Base-by-base conservation (phyloP, 1,140 invertebrate genomes). In the Sycophila sp. region DNA sequence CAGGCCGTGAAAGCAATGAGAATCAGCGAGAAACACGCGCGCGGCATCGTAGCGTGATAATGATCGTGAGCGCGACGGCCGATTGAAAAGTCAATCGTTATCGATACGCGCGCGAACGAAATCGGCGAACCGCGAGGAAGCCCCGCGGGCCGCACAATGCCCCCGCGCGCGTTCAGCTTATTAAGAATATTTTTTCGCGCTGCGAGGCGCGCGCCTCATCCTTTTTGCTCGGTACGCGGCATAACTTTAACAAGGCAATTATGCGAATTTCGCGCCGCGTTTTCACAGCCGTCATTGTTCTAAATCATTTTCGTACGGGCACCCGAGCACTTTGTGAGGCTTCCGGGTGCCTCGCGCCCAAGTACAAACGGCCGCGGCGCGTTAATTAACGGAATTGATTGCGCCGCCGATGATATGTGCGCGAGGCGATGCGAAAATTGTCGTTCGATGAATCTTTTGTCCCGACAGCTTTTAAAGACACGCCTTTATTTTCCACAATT, bases 321-420 rank as follows among this genome's bases (percentile, higher is more conserved):
- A 22, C 17, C 5, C 19, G 7, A 22, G 49, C 26, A 7, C n/a
- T n/a, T n/a, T n/a, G n/a, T n/a, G n/a, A n/a, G 40, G 42, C 2
- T 4, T 10, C 45, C 5, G 32, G 19, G 10, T 11, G 36, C 38
- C 11, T n/a, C 62, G 47, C 13, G 22, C 6, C 15, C 17, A 32
- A 34, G 30, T n/a, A 67, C 40, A 47, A 42, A 45, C n/a, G 28
- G 40, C 6, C 36, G 17, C 17, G n/a, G 51, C 13, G 17, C 28
- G 24, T 62, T 69, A 69, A 69, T 69, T 69, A 69, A 69, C 67
- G 58, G 58, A 69, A 69, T 69, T 63, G 47, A 69, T 69, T 69
- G 66, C 56, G n/a, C 17, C 15, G 17, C 22, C 34, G 32, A 51
- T 40, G 56, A 24, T n/a, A 8, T 28, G 38, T 11, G 28, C 0